These are phyloP conservation scores for Drosophila paranaensis DNA, from an alignment of 2,888 invertebrate genomes.

Conservation along the genomic window DNA sequence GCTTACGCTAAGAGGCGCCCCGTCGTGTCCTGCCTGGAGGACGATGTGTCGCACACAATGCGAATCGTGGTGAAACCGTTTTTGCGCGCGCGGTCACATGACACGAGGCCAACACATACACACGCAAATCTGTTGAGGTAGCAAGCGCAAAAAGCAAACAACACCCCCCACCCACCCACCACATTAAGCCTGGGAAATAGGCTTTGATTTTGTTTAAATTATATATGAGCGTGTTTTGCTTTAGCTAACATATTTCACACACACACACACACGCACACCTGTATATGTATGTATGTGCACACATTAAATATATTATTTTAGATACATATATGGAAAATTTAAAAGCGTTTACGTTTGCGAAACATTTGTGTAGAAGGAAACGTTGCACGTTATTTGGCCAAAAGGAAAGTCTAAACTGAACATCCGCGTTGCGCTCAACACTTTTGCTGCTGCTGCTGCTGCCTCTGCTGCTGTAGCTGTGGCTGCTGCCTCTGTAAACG, in stretches of 20 bases:
- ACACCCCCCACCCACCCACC: conserved; percentile 1
- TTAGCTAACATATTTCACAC: conserved; percentile 16
- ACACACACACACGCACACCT: conserved; percentile 20
- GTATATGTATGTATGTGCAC: not conserved
- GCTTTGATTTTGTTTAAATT: conserved; percentile 47
- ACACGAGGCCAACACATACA: conserved; percentile 55
- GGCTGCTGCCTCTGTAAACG: conserved; percentile 24
- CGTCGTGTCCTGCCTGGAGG: conserved; percentile 45
- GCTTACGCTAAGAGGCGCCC: conserved; percentile 69
- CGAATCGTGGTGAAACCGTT: conserved; percentile 54
- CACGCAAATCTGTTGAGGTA: conserved; percentile 75
- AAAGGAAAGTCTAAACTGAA: conserved; percentile 65
- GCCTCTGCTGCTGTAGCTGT: conserved; percentile 10
- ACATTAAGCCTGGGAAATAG: not conserved
- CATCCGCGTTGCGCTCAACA: conserved; percentile 51
- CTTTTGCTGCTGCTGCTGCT: conserved; percentile 40
- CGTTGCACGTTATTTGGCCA: conserved; percentile 66
- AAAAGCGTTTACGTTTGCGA: conserved; percentile 44
- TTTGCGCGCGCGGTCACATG: conserved; percentile 81
- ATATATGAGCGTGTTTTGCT: conserved; percentile 28
- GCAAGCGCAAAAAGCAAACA: conserved; percentile 64
- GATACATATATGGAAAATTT: conserved; percentile 23
- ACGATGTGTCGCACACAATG: conserved; percentile 46
- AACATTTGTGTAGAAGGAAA: conserved; percentile 52
- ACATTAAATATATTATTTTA: not conserved